Base-by-base conservation (phyloP, 2,888 invertebrate genomes). In the Sthenelais limicola region DNA sequence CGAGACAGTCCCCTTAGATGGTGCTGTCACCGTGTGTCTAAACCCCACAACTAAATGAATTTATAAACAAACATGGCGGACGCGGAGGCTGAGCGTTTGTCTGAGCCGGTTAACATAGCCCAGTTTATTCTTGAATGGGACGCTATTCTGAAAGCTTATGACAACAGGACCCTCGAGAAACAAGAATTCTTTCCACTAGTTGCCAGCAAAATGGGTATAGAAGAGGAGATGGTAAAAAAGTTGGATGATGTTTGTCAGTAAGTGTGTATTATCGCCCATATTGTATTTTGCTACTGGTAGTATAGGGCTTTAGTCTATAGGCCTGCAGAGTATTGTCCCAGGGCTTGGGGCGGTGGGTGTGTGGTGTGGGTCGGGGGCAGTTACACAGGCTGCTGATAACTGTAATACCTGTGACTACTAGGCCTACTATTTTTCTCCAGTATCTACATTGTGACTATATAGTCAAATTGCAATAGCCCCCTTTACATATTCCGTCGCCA, bases 241-340 rank as follows among this genome's bases (percentile, higher is more conserved):
- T 52, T 52, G 26, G 26, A 52, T 15, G 15, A 24, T 52, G 52
- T 52, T 3, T 52, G 52, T 52, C 52, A 52, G 52, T 52, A 24
- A 52, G 49, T 49, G 24, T 52, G 28, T 52, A 52, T 52, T 52
- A 52, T 52, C 52, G 52, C 52, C 26, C 52, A 48, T 3, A 48
- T 24, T 48, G 3, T 7, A 48, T 48, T 48, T 7, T 48, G 9
- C 48, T 49, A 21, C n/a, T n/a, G n/a, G n/a, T 49, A 5, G 21
- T 7, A 24, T 49, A 49, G 21, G 24, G 9, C n/a, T 18, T 49
- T 4, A 49, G n/a, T 49, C 5, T 21, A 24, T 49, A 4, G 5
- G n/a, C 21, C 49, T 18, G 21, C 4, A 18, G 5, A 49, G 5
- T 49, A 49, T 21, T 21, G n/a, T 24, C 24, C n/a, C n/a, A 9